Conservation (phyloP, 2,797 vertebrate species). For the Enteromius afrohamiltoni region DNA sequence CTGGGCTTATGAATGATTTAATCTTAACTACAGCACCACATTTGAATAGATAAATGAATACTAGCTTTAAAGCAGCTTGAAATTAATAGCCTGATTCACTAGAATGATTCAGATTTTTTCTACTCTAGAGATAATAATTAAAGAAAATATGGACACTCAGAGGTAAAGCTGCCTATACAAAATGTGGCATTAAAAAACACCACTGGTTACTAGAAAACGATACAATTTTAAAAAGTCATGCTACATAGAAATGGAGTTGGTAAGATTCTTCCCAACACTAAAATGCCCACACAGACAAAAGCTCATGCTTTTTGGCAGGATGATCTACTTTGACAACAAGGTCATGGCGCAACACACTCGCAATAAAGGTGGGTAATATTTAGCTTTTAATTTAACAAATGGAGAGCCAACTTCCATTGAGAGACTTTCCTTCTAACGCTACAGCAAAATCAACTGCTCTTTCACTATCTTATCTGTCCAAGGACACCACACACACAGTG, state of each 20-base stretch:
- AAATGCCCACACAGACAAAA: not conserved
- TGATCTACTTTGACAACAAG: constrained; percentile 17
- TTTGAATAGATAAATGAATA: not conserved
- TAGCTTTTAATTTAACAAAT: constrained; percentile 23
- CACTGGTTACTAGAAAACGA: not conserved
- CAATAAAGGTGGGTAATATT: constrained; percentile 31
- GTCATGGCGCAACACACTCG: not conserved
- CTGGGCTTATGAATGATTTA: not conserved
- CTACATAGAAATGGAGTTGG: not conserved
- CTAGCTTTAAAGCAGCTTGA: not conserved
- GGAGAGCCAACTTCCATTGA: constrained; percentile 1
- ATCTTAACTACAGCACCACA: not conserved
- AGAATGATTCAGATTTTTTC: not conserved
- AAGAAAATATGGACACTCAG: not conserved
- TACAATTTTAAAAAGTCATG: not conserved
- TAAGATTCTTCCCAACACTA: not conserved
- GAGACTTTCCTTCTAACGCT: constrained; percentile 9
- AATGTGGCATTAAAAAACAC: not conserved
- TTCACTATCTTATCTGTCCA: constrained; percentile 37
- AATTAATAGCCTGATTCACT: not conserved
- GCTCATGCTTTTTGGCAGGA: constrained; percentile 5
- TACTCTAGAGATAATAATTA: not conserved
- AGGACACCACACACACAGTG: constrained; percentile 31
- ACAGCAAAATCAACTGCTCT: constrained; percentile 41
- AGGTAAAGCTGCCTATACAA: not conserved